Percentiles rank a stretch among this genome's conserved stretches.
Evolutionary conservation across 2,888 invertebrate genomes (phyloP).

Genomic region (Sinotaia quadrata): DNA sequence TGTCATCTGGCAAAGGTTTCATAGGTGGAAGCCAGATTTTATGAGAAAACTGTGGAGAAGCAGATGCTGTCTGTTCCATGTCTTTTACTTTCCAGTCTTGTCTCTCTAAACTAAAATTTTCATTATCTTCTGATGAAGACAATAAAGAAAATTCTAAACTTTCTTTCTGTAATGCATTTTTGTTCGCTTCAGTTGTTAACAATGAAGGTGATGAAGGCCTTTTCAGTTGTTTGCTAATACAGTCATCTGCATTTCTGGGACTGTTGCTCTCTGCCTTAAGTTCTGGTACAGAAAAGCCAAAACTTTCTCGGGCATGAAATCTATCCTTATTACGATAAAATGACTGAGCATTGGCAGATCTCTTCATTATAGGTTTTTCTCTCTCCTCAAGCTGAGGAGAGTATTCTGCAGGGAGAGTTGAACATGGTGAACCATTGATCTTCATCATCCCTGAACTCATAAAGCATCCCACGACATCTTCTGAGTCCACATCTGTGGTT

Average conservation of each 20-base stretch:
- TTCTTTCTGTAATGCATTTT: not conserved
- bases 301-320: not conserved
- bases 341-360: not conserved
- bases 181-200: not conserved
- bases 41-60: not conserved
- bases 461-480: no score
- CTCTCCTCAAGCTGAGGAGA: no score
- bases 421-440: no score
- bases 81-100: no score
- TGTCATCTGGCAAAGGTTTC: constrained; percentile 26
- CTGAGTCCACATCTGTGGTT: not conserved
- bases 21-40: constrained; percentile 27
- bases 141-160: constrained; percentile 24
- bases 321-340: not conserved
- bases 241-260: not conserved
- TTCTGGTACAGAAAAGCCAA: constrained; percentile 33
- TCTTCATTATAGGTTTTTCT: no score
- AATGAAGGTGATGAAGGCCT: no score
- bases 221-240: no score
- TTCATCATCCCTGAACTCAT: no score
- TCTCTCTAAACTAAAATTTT: constrained; percentile 27
- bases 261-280: constrained; percentile 10
- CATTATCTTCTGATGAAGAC: not conserved
- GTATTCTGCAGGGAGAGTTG: no score
- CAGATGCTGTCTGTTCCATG: no score